Evolutionary conservation across 2,888 invertebrate genomes (phyloP), one percentile per base, ranked within the genome.

Genomic region (Tetranychus piercei): DNA sequence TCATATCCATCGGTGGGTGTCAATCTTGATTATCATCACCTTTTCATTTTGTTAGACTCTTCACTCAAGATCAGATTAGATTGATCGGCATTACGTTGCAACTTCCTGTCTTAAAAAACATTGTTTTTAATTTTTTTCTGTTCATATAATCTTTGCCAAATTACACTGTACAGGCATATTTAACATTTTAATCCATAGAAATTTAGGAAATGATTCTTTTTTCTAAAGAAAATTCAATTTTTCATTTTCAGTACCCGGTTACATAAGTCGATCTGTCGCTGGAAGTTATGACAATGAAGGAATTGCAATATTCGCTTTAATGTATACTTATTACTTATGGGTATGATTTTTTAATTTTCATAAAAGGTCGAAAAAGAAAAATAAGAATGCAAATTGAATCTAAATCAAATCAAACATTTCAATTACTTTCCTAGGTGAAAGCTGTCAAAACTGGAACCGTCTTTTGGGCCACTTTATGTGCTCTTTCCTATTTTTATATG

Each of bases 271-370:
- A 76, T 99, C 99, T 0, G 99, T 99, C 18, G 99, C 99, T 55
- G 99, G 99, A 44, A 97, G 96, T 80, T 99, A 99, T 82, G 99
- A 99, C 82, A 99, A 99, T 84, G 99, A 99, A 84, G 99, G 99
- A 78, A 99, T 99, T 81, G 99, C 99, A 74, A 99, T 99, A 80
- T 99, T 99, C 85, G 97, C 97, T 1, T 86, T 99, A 74, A 97
- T 97, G 85, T 92, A 97, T 82, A 99, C 99, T 1, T 99, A 97
- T 82, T 99, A 89, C 82, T 85, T 99, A 73, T 99, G 99, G 99
- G 90, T 99, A 79, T 79, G 81, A 80, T 22, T 43, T 55, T 2
- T 55, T 55, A 55, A 34, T 34, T 34, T 34, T 34, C 4, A 4
- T 3, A 0, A 34, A 34, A 34, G 73, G 44, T 73, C 34, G 34